A percentile compares a stretch with the other conserved stretches of the same genome.
Evolutionary conservation across 1,140 invertebrate species (phyloP).

Genomic region (Drosophila pachea): DNA sequence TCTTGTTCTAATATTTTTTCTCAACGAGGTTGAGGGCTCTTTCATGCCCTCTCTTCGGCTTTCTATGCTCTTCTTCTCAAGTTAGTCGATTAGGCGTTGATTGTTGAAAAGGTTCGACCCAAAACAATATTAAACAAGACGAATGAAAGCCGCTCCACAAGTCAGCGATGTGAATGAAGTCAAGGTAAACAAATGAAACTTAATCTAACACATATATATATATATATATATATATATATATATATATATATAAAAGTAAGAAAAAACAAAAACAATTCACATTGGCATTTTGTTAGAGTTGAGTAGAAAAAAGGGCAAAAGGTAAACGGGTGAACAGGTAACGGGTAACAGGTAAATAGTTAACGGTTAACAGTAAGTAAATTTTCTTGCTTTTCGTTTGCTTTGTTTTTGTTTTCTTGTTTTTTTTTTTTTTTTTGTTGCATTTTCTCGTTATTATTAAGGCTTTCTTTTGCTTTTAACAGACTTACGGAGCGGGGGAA

Average conservation of each 20-base stretch:
- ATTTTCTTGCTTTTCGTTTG: conserved; percentile 13
- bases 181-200: conserved; percentile 44
- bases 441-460: conserved; percentile 15
- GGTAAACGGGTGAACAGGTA: conserved; percentile 25
- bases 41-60: not conserved
- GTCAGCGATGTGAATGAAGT: conserved; percentile 51
- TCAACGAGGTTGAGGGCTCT: not conserved
- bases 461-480: conserved; percentile 20
- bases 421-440: conserved; percentile 23
- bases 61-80: not conserved
- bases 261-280: conserved; percentile 48
- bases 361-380: conserved; percentile 59
- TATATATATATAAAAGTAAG: not conserved
- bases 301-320: conserved; percentile 14
- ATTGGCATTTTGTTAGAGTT: conserved; percentile 34
- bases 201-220: conserved; percentile 39
- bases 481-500: conserved; percentile 70
- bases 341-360: conserved; percentile 49
- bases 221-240: conserved; percentile 1
- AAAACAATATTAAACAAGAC: conserved; percentile 59
- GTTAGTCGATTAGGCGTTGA: conserved; percentile 45
- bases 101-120: conserved; percentile 58
- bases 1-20: not conserved
- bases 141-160: conserved; percentile 68
- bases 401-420: conserved; percentile 23